These are phyloP conservation scores for Pelosia muscerda DNA, from an alignment of 2,888 invertebrate genomes.

Conservation along the genomic window DNA sequence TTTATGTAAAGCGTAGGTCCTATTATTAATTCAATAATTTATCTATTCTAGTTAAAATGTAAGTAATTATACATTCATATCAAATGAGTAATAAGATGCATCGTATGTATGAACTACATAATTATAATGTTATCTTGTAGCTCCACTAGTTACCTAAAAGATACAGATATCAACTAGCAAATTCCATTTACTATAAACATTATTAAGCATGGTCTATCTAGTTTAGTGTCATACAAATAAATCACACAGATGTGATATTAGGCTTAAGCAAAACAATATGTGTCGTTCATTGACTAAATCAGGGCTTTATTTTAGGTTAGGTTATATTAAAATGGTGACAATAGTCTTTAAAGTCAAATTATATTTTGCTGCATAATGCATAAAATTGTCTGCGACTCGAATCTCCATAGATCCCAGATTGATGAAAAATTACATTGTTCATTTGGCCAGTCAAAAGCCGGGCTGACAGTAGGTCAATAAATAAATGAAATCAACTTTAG, in stretches of 20 bases:
- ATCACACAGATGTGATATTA: background rate
- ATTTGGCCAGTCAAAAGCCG: conserved; percentile 7
- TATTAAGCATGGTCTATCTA: background rate
- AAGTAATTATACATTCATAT: background rate
- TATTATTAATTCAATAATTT: too few relatives aligned
- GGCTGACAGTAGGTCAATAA: conserved; percentile 3
- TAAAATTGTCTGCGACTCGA: background rate
- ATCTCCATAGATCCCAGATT: background rate
- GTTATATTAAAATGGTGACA: background rate
- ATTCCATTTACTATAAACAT: background rate
- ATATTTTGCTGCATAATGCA: background rate
- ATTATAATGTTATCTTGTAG: too few relatives aligned
- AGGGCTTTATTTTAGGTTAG: background rate
- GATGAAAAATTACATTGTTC: background rate
- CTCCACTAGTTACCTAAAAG: too few relatives aligned
- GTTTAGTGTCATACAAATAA: too few relatives aligned
- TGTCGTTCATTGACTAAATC: background rate
- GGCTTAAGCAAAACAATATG: background rate
- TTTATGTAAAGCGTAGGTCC: too few relatives aligned
- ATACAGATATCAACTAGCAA: too few relatives aligned
- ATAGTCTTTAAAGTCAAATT: background rate
- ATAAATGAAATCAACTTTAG: conserved; percentile 8
- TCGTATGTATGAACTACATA: background rate
- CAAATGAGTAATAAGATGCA: background rate
- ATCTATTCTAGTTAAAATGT: too few relatives aligned